phyloP scores from a whole-genome alignment of 1,140 invertebrate genomes.

The Drosophila triauraria region DNA sequence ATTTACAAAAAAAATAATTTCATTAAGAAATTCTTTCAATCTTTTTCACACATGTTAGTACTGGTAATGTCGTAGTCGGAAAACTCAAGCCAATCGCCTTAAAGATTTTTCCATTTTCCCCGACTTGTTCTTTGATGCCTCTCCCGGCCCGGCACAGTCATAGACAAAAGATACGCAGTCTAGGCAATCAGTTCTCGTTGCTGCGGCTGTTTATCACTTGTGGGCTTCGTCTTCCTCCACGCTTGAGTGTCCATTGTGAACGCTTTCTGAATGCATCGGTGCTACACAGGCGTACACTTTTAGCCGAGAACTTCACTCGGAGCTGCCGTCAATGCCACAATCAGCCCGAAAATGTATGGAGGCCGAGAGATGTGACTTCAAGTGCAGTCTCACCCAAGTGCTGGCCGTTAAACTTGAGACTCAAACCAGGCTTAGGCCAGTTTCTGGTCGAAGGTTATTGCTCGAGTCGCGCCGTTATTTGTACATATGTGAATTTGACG shows the following conservation, averaged over 20 bases:
- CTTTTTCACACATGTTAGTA: background rate
- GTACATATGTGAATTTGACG: slow-evolving; percentile 41
- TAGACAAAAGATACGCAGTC: slow-evolving; percentile 46
- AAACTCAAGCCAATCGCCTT: background rate
- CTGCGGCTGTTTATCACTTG: slow-evolving; percentile 64
- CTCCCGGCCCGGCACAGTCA: slow-evolving; percentile 13
- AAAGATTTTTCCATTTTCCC: slow-evolving; percentile 35
- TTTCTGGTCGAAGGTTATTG: slow-evolving; percentile 38
- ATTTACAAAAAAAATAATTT: too few species aligned
- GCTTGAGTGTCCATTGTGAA: slow-evolving; percentile 65
- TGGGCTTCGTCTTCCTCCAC: slow-evolving; percentile 45
- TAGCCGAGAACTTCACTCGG: slow-evolving; percentile 51
- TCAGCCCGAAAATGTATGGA: slow-evolving; percentile 53
- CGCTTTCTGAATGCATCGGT: slow-evolving; percentile 50
- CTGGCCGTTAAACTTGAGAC: slow-evolving; percentile 42
- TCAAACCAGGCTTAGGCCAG: slow-evolving; percentile 7
- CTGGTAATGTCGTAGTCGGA: slow-evolving; percentile 15
- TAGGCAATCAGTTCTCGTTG: slow-evolving; percentile 68
- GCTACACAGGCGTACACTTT: slow-evolving; percentile 15
- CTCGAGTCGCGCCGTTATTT: slow-evolving; percentile 3
- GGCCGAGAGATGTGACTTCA: slow-evolving; percentile 35
- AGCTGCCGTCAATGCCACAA: slow-evolving; percentile 73
- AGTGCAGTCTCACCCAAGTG: slow-evolving; percentile 27
- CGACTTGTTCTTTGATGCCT: slow-evolving; percentile 63
- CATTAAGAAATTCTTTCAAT: too few species aligned